Base-by-base conservation (phyloP, 2,113 vertebrate genomes). In the Tiliqua scincoides region DNA sequence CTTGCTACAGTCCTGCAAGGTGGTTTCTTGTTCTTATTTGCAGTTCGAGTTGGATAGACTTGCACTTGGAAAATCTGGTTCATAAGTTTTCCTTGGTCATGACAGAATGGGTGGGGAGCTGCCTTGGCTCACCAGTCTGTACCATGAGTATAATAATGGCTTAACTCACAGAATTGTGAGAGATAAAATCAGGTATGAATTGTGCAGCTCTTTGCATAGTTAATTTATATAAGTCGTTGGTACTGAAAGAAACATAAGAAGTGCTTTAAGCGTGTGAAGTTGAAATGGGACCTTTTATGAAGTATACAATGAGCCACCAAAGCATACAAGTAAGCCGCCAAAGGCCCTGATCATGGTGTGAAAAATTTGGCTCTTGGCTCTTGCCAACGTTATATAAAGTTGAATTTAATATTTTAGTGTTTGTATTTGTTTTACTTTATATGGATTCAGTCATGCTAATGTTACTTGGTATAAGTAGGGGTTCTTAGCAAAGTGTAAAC, bases 401-500 rank as follows among this genome's bases (percentile, higher is more conserved):
- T 65, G 65, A 62, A 15, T 88, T 3, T 0, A 59, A 35, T 40
- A 17, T 62, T 88, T 85, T 0, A 21, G 21, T 61, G 87, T 84
- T 90, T 71, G 9, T 37, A 74, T 1, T 61, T 71, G 1, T 88
- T 91, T 74, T 78, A 25, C 18, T 32, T 30, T 0, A 30, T 62
- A 40, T n/a, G n/a, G 71, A 84, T 21, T 30, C 52, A 85, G 37
- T 3, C 68, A 86, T 87, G 35, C 40, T 59, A 76, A 17, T 30
- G 2, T 79, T 91, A 10, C 35, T 87, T 86, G 25, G 14, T 67
- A 1, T 71, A 73, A 63, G 0, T 2, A 3, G 35, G 23, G 76
- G 59, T 88, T 89, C 87, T 4, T 68, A 84, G 72, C 3, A 63
- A 87, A 3, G 77, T 59, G 10, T 87, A 85, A 52, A 87, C 54